Evolutionary conservation across 2,888 invertebrate genomes (phyloP).

Genomic region (Yponomeuta evonymella): DNA sequence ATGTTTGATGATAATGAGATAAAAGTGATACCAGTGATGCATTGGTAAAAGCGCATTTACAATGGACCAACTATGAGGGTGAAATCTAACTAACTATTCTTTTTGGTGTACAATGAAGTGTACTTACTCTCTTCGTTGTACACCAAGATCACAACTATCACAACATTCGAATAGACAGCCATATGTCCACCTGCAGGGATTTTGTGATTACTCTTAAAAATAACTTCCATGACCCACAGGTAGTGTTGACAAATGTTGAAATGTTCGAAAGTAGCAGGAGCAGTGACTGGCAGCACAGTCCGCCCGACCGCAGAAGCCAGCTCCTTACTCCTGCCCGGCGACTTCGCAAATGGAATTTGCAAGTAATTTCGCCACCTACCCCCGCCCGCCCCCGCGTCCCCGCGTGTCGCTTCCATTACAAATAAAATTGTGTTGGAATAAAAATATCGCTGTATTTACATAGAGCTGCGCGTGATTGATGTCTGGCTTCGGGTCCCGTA

Average conservation of each 20-base stretch:
- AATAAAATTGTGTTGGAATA: slow-evolving; percentile 69
- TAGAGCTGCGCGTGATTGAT: slow-evolving; percentile 36
- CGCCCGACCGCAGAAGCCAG: slow-evolving; percentile 23
- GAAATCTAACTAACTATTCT: too few relatives aligned
- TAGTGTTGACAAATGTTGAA: slow-evolving; percentile 10
- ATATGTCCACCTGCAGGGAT: too few relatives aligned
- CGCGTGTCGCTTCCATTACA: slow-evolving; percentile 74
- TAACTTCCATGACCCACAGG: neutral
- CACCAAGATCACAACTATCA: too few relatives aligned
- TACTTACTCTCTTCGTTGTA: too few relatives aligned
- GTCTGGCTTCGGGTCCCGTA: neutral
- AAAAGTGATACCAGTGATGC: too few relatives aligned
- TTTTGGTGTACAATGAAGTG: too few relatives aligned
- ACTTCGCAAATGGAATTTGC: slow-evolving; percentile 74
- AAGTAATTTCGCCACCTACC: slow-evolving; percentile 65
- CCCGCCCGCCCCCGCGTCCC: slow-evolving; percentile 58
- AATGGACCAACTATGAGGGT: too few relatives aligned
- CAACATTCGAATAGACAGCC: too few relatives aligned
- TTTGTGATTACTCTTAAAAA: too few relatives aligned
- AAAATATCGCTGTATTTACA: slow-evolving; percentile 54
- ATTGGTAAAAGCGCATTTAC: too few relatives aligned
- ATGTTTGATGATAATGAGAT: too few relatives aligned
- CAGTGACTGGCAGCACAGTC: slow-evolving; percentile 3
- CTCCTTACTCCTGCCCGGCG: slow-evolving; percentile 59
- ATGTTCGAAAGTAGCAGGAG: slow-evolving; percentile 7